Evolutionary conservation across 2,888 invertebrate genomes (phyloP).

Genomic region (Limulus polyphemus): DNA sequence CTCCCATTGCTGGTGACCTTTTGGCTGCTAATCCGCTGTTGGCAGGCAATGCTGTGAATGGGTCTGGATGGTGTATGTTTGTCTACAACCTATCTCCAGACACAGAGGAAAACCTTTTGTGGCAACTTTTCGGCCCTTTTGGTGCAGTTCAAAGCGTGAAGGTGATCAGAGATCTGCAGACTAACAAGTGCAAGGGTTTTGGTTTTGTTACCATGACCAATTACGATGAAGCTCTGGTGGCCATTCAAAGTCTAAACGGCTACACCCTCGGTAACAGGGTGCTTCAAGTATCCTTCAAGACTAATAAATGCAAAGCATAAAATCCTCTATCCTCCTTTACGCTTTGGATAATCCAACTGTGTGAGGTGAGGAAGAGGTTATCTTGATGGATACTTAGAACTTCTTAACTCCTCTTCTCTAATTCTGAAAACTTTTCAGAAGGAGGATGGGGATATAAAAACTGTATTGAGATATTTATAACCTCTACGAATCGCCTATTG

Average conservation of each 20-base stretch:
- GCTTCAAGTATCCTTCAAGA: slow-evolving; percentile 95
- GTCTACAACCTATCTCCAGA: slow-evolving; percentile 85
- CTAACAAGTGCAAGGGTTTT: slow-evolving; percentile 96
- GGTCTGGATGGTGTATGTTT: slow-evolving; percentile 48
- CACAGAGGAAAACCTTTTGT: slow-evolving; percentile 77
- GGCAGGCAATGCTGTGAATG: slow-evolving; percentile 27
- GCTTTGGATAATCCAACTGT: background rate
- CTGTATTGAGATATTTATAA: too few species aligned
- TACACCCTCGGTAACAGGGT: slow-evolving; percentile 89
- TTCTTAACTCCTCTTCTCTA: too few species aligned
- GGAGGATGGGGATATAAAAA: too few species aligned
- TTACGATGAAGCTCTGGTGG: slow-evolving; percentile 91
- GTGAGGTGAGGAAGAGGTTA: too few species aligned
- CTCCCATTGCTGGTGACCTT: slow-evolving; percentile 55
- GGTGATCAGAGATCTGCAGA: slow-evolving; percentile 86
- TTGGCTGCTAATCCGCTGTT: slow-evolving; percentile 26
- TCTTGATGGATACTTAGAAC: too few species aligned
- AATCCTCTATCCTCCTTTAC: background rate
- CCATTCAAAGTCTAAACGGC: slow-evolving; percentile 91
- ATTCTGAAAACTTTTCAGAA: too few species aligned
- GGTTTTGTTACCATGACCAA: slow-evolving; percentile 98
- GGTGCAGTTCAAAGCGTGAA: slow-evolving; percentile 95
- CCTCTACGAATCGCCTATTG: too few species aligned
- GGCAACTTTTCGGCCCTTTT: slow-evolving; percentile 93
- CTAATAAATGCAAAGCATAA: slow-evolving; percentile 36